Base-by-base conservation (phyloP, 2,888 invertebrate genomes). In the Branchellion lobata region DNA sequence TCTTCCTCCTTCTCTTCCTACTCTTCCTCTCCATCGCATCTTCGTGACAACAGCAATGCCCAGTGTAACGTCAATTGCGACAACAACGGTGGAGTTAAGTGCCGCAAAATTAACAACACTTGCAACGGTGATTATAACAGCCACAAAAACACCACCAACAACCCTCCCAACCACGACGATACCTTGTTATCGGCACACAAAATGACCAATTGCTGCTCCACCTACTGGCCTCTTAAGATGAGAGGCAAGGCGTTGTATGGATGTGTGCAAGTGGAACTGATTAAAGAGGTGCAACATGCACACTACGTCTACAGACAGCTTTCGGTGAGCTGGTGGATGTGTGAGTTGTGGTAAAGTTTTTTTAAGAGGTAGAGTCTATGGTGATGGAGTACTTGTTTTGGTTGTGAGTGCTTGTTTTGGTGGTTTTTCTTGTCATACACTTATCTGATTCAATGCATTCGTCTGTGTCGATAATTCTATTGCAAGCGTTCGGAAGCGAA, bases 241-340 rank as follows among this genome's bases (percentile, higher is more conserved):
- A 34, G 33, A 2, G 36, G 21, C 1, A 77, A 33, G 65, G 1
- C 53, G 40, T n/a, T 11, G 18, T 77, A 34, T 53, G 77, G 77
- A 5, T 24, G n/a, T 18, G 21, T 77, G 24, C 14, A n/a, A 14
- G 65, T 77, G 2, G 77, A 77, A 57, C 61, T 77, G 18, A 34
- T 77, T 24, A 57, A n/a, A 24, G 61, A 77, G 31, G 27, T 21
- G 11, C 5, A 11, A 5, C 33, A 53, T 29, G 77, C 77, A 29
- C 77, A 77, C 31, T 77, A 77, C 33, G 36, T 57, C n/a, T 8
- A 34, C 11, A 61, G 77, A 29, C 61, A 61, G 57, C 36, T 77
- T 33, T 33, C 27, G 65, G 77, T 77, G n/a, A 65, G 65, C 33
- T 11, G 61, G 3, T 40, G 40, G 14, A 14, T 40, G 40, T 5